Evolutionary conservation across 2,888 invertebrate genomes (phyloP).

Genomic region (Phengaris arion): DNA sequence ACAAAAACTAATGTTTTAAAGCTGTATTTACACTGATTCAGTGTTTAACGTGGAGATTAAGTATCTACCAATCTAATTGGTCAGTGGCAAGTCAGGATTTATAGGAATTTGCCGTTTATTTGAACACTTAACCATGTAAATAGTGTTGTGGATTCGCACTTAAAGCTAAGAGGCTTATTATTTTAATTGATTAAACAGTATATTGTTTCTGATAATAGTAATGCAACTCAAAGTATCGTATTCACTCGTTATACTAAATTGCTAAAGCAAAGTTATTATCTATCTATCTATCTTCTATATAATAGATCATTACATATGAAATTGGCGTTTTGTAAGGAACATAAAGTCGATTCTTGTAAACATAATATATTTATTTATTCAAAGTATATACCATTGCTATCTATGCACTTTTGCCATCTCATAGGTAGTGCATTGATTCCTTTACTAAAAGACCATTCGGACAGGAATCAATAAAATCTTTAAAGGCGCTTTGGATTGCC

Average conservation of each 20-base stretch:
- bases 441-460: too few species aligned
- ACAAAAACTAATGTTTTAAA: neutral
- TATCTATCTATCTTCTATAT: too few species aligned
- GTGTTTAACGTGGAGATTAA: neutral
- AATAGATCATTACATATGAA: too few species aligned
- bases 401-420: too few species aligned
- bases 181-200: neutral
- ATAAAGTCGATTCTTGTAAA: too few species aligned
- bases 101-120: neutral
- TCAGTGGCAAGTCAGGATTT: neutral
- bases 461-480: too few species aligned
- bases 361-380: too few species aligned
- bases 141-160: neutral
- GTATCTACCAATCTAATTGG: constrained; percentile 4
- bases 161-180: neutral
- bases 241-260: neutral
- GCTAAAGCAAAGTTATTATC: neutral
- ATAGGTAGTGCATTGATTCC: too few species aligned
- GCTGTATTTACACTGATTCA: neutral
- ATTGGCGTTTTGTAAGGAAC: too few species aligned
- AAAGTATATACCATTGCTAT: too few species aligned
- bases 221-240: neutral
- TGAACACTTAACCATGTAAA: constrained; percentile 11
- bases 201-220: neutral
- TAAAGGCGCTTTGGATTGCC: too few species aligned